These are phyloP conservation scores for Neogale vison DNA, from an alignment of 2,113 vertebrate genomes.

Conservation along the genomic window DNA sequence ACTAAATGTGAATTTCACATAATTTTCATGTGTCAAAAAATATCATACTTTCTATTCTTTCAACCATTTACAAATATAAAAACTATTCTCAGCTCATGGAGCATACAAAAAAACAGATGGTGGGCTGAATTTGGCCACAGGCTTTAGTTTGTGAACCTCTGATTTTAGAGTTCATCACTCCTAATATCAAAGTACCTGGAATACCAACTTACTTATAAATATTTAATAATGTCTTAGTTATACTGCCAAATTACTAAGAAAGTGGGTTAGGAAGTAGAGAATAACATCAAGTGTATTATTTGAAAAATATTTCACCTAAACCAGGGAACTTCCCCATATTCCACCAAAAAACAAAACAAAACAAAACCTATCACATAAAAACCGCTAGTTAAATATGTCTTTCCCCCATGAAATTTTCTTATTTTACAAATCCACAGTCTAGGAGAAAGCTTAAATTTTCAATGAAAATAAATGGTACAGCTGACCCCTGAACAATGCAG, in stretches of 20 bases:
- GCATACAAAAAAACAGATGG: not conserved
- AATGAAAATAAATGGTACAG: not conserved
- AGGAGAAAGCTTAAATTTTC: not conserved
- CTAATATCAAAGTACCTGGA: not conserved
- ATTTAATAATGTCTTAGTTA: not conserved
- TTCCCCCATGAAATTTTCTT: not conserved
- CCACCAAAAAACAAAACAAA: not conserved
- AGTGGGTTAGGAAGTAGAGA: not conserved
- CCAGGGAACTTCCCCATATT: not conserved
- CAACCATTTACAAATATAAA: not conserved
- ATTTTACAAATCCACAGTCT: not conserved
- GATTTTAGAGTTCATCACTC: not conserved
- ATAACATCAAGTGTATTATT: not conserved
- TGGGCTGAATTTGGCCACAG: not conserved
- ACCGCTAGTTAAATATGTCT: not conserved
- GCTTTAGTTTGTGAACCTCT: not conserved
- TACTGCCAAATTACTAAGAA: slow-evolving; percentile 1
- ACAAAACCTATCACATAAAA: not conserved
- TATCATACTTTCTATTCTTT: not conserved
- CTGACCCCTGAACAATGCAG: not conserved
- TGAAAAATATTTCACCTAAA: not conserved
- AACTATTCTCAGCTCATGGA: not conserved
- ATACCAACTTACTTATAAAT: not conserved
- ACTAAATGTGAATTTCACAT: slow-evolving; percentile 11
- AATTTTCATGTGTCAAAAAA: not conserved